Conservation (phyloP, 2,797 vertebrate genomes). For the Perodicticus potto region DNA sequence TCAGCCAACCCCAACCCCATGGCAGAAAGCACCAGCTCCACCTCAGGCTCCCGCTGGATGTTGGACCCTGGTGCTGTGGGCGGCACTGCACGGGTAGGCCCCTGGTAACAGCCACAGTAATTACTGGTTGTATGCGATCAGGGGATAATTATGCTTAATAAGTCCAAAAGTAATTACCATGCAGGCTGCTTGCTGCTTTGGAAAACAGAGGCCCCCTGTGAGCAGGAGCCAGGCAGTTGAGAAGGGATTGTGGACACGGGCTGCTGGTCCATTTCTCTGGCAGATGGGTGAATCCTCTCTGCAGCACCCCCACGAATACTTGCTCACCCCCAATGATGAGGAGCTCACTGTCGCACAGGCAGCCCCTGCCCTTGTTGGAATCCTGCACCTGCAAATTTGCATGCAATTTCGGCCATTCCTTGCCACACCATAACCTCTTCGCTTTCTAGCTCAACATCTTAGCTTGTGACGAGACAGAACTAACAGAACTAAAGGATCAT, state of each 20-base stretch:
- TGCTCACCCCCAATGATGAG: not conserved
- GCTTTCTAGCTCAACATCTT: not conserved
- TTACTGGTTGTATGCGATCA: constrained; percentile 82
- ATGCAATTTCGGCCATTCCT: not conserved
- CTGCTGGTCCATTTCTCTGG: not conserved
- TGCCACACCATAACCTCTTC: not conserved
- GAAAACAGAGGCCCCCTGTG: constrained; percentile 80
- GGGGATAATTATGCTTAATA: constrained; percentile 85
- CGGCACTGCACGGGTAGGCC: constrained; percentile 57
- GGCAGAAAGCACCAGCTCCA: not conserved
- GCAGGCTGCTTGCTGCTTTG: constrained; percentile 80
- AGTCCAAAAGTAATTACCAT: constrained; percentile 85
- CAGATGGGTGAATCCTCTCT: not conserved
- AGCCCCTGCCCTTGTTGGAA: fast-evolving
- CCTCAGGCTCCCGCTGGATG: constrained; percentile 50
- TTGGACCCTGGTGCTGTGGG: constrained; percentile 52
- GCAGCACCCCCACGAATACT: not conserved
- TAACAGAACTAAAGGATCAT: not conserved
- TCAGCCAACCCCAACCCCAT: fast-evolving
- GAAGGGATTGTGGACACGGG: not conserved
- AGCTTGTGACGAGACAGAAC: not conserved
- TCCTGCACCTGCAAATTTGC: not conserved
- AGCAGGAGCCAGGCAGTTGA: constrained; percentile 49
- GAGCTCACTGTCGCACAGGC: not conserved
- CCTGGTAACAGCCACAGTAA: constrained; percentile 78